Conservation (phyloP, 23 tunicate genomes). For the Ciona savignyi region DNA sequence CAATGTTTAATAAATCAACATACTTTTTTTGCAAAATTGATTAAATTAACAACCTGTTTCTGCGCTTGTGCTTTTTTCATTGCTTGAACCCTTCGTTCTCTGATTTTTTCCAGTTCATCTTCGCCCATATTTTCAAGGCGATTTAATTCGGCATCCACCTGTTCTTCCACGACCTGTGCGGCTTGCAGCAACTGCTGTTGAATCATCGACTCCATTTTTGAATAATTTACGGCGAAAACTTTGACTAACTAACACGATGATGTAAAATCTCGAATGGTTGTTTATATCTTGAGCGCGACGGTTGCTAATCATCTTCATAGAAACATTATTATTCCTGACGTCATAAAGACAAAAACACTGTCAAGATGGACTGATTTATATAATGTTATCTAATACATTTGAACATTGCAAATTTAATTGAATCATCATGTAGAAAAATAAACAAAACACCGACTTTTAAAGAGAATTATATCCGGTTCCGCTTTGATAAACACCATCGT, state of each 20-base stretch:
- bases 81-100: slow-evolving; percentile 84
- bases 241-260: background rate
- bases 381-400: too few relatives aligned
- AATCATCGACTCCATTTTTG: slow-evolving; percentile 45
- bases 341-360: too few relatives aligned
- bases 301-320: background rate
- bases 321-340: too few relatives aligned
- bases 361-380: too few relatives aligned
- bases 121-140: slow-evolving; percentile 92
- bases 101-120: slow-evolving; percentile 89
- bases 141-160: slow-evolving; percentile 90
- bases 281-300: background rate
- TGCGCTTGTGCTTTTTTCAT: slow-evolving; percentile 91
- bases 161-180: slow-evolving; percentile 86
- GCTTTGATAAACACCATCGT: too few relatives aligned
- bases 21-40: too few relatives aligned
- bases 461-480: too few relatives aligned
- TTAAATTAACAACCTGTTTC: slow-evolving; percentile 91
- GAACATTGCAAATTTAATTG: too few relatives aligned
- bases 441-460: too few relatives aligned
- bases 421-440: too few relatives aligned
- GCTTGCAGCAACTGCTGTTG: slow-evolving; percentile 84
- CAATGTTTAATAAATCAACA: too few relatives aligned
- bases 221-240: background rate
- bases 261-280: background rate